These are phyloP conservation scores for Dicerorhinus sumatrensis DNA, from an alignment of 2,113 vertebrate genomes.

Conservation along the genomic window DNA sequence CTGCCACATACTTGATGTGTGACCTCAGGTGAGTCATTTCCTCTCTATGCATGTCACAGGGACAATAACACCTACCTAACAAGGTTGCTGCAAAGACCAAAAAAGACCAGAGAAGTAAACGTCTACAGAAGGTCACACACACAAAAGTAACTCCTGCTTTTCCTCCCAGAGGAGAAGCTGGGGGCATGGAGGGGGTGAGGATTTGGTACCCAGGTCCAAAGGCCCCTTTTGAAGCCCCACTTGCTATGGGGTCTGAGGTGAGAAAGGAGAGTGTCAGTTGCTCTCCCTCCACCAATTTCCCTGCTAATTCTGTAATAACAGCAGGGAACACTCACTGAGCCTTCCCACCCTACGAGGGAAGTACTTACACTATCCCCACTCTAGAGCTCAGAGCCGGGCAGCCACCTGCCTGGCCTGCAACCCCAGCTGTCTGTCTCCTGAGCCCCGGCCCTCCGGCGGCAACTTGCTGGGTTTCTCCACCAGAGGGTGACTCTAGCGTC, in stretches of 20 bases:
- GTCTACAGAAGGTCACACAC: neutral
- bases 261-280: neutral
- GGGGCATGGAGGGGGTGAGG: fast-evolving
- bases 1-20: neutral
- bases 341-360: neutral
- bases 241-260: neutral
- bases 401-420: neutral
- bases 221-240: neutral
- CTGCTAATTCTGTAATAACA: no score
- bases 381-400: neutral
- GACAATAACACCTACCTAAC: neutral
- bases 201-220: neutral
- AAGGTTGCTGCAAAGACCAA: neutral
- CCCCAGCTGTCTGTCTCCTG: neutral
- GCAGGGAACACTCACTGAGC: neutral
- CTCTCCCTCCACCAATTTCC: neutral
- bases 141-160: neutral
- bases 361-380: neutral
- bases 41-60: neutral
- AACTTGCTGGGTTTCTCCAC: neutral
- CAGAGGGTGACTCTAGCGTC: no score
- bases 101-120: neutral
- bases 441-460: neutral
- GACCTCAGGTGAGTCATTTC: neutral
- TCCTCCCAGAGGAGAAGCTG: neutral